Conservation (phyloP, 2,888 invertebrate genomes). For the Harpagoxenus sublaevis region DNA sequence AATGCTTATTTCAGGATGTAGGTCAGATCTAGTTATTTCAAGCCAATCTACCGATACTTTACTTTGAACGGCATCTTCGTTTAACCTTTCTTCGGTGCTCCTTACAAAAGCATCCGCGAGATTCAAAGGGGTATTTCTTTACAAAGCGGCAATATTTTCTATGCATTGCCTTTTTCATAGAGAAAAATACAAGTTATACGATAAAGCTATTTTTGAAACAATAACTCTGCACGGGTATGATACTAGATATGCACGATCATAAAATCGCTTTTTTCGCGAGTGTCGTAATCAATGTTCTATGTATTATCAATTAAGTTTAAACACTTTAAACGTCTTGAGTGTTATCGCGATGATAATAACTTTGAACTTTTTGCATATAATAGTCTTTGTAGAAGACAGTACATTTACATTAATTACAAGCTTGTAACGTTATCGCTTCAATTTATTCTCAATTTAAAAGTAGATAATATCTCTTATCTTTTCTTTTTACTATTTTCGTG, state of each 20-base stretch:
- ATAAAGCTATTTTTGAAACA: constrained; percentile 3
- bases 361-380: neutral
- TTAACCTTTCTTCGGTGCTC: constrained; percentile 56
- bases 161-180: constrained; percentile 23
- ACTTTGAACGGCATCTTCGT: constrained; percentile 49
- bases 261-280: neutral
- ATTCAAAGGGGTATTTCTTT: constrained; percentile 39
- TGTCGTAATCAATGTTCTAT: neutral
- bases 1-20: constrained; percentile 64
- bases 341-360: neutral
- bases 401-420: neutral
- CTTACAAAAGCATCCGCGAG: constrained; percentile 21
- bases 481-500: neutral
- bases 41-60: constrained; percentile 58
- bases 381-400: neutral
- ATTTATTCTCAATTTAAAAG: neutral
- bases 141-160: constrained; percentile 26
- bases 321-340: neutral
- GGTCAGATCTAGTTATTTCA: constrained; percentile 65
- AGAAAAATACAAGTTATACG: constrained; percentile 1
- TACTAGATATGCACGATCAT: neutral
- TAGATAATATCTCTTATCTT: neutral
- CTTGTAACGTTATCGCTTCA: neutral
- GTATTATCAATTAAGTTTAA: neutral
- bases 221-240: neutral